phyloP scores from a whole-genome alignment of 2,113 vertebrate species.

The Fulica atra region DNA sequence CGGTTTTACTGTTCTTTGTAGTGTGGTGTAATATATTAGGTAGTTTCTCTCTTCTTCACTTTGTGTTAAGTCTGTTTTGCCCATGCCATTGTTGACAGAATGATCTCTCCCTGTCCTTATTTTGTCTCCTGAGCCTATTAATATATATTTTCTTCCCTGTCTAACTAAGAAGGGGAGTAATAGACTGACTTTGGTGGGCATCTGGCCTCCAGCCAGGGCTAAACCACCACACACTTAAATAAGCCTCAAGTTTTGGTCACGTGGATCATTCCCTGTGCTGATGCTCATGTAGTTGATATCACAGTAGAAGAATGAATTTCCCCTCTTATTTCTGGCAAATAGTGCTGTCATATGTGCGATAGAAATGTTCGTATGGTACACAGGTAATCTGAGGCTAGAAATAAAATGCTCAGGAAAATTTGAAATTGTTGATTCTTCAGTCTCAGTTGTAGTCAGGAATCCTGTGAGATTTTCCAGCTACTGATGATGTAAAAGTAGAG shows the following conservation, averaged over 20 bases:
- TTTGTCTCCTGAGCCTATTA: too few relatives aligned
- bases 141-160: too few relatives aligned
- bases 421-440: not conserved
- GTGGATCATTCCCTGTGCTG: not conserved
- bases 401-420: not conserved
- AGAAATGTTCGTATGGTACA: not conserved
- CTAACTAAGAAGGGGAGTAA: too few relatives aligned
- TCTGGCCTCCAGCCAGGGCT: too few relatives aligned
- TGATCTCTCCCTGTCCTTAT: too few relatives aligned
- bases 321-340: not conserved
- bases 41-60: too few relatives aligned
- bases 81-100: too few relatives aligned
- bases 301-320: not conserved
- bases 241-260: not conserved
- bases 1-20: too few relatives aligned
- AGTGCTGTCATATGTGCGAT: not conserved
- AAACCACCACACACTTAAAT: too few relatives aligned
- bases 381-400: not conserved
- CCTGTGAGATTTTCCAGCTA: not conserved
- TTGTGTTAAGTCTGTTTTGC: too few relatives aligned
- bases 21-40: too few relatives aligned
- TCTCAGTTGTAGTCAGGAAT: not conserved
- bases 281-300: not conserved
- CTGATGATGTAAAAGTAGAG: not conserved
- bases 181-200: too few relatives aligned